A percentile compares a stretch with the other conserved stretches of the same genome.
Evolutionary conservation across 1,140 invertebrate genomes (phyloP).

Genomic region (Sipha flava): DNA sequence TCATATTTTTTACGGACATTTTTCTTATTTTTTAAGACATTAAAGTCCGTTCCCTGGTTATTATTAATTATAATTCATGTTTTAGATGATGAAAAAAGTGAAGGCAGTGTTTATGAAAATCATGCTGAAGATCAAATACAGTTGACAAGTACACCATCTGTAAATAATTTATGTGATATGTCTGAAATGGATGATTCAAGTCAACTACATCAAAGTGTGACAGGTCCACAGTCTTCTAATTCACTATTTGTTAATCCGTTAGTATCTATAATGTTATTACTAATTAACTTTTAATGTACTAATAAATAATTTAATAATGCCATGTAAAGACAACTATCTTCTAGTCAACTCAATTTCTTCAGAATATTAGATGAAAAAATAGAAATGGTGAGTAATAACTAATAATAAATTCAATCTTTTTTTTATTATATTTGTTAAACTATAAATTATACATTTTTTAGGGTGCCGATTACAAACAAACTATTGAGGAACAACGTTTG

Average conservation of each 20-base stretch:
- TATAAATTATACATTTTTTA: background rate
- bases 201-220: conserved; percentile 9
- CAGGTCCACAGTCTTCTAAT: background rate
- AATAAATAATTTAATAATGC: conserved; percentile 35
- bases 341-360: conserved; percentile 81
- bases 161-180: conserved; percentile 21
- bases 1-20: too few species aligned
- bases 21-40: too few species aligned
- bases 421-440: background rate
- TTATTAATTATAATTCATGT: background rate
- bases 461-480: conserved; percentile 14
- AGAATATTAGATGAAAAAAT: conserved; percentile 85
- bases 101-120: conserved; percentile 20
- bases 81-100: conserved; percentile 29
- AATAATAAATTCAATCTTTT: background rate
- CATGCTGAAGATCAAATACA: conserved; percentile 15
- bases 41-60: too few species aligned
- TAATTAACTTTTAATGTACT: conserved; percentile 16
- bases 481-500: conserved; percentile 21
- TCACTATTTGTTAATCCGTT: conserved; percentile 25
- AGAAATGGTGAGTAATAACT: conserved; percentile 59
- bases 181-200: conserved; percentile 19
- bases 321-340: conserved; percentile 68
- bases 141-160: conserved; percentile 26
- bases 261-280: background rate